phyloP scores from a whole-genome alignment of 1,140 invertebrate genomes.

The Brachionus sp. region DNA sequence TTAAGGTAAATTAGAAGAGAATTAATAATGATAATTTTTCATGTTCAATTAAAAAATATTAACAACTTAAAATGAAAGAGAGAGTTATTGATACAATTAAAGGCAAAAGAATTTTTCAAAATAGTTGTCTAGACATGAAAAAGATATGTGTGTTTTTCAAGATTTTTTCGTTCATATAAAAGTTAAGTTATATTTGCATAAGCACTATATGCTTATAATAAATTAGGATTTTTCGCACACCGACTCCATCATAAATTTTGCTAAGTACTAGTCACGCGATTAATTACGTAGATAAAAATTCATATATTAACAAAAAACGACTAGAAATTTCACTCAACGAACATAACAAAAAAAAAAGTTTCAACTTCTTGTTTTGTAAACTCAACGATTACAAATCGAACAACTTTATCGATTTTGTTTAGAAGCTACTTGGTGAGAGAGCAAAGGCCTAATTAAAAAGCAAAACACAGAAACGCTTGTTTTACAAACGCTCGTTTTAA shows the following conservation, averaged over 20 bases:
- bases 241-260: neutral
- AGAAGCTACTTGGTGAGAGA: neutral
- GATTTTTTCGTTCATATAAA: too few relatives aligned
- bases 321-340: constrained; percentile 8
- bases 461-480: neutral
- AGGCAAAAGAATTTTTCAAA: too few relatives aligned
- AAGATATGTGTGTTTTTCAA: too few relatives aligned
- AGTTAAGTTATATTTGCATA: neutral
- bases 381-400: neutral
- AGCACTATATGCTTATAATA: neutral
- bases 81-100: too few relatives aligned
- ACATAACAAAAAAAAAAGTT: neutral
- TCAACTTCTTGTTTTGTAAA: neutral
- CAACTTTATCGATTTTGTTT: neutral
- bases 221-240: neutral
- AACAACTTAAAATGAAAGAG: too few relatives aligned
- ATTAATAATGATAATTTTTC: too few relatives aligned
- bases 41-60: too few relatives aligned
- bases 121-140: too few relatives aligned
- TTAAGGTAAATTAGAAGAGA: too few relatives aligned
- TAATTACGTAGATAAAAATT: constrained; percentile 32
- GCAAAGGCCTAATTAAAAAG: neutral
- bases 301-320: constrained; percentile 25
- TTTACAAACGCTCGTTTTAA: neutral
- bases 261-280: neutral